Evolutionary conservation across 2,888 invertebrate genomes (phyloP), one percentile per base, ranked within the genome.

Genomic region (Thecocarcelia acutangulata): DNA sequence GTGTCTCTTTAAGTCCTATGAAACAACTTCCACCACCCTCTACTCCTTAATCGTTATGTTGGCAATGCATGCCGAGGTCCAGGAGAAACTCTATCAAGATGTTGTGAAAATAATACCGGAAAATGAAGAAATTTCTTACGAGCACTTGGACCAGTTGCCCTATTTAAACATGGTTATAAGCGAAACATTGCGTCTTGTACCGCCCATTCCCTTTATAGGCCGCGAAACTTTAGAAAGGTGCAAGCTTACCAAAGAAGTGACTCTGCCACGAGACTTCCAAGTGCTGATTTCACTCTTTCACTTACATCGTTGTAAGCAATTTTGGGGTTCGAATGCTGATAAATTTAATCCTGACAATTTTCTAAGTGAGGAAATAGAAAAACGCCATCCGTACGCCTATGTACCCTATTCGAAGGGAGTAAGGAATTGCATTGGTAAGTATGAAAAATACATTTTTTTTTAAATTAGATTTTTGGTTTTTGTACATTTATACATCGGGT

Each of bases 331-430:
- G 1, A 85, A 88, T 33, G 89, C 90, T 5, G 85, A 87, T 17
- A 85, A 73, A 11, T 90, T 90, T 40, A 87, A 90, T 85, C 90
- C 90, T 0, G 89, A 90, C n/a, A 86, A 90, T 70, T 90, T 90
- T 69, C 75, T 90, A 33, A 87, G 89, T 0, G 85, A 85, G 15
- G 85, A 88, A 68, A 84, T 87, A 37, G 85, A 83, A 19, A 86
- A 83, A 17, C 87, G 87, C 2, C 90, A 90, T 84, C 86, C 90
- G 0, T 90, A 88, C 50, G 86, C 89, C 0, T 90, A 85, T 77
- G 87, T 90, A 74, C 90, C 90, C 3, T 90, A 89, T 44, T 87
- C 88, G n/a, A 89, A 89, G 64, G 90, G 90, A 1, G 78, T 86
- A 3, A 74, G 90, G 6, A 89, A 87, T 77, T 90, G 89, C 59